phyloP scores from a whole-genome alignment of 2,888 invertebrate genomes.

The Bombylius discolor region DNA sequence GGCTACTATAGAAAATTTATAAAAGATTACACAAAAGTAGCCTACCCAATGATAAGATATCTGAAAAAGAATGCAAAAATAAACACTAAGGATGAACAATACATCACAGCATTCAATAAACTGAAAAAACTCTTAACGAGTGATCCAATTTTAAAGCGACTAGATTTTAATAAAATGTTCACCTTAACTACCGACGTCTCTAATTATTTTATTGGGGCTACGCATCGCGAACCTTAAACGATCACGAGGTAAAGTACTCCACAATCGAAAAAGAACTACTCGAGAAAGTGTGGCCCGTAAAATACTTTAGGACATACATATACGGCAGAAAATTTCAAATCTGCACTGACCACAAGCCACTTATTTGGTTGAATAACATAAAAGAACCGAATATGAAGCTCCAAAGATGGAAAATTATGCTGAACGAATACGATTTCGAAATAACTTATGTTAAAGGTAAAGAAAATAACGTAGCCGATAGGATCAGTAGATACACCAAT shows the following conservation, averaged over 20 bases:
- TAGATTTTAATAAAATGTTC: conserved; percentile 18
- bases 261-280: conserved; percentile 7
- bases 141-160: conserved; percentile 17
- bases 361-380: neutral
- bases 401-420: neutral
- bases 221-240: conserved; percentile 1
- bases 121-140: neutral
- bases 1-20: conserved; percentile 10
- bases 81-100: conserved; percentile 4
- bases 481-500: conserved; percentile 2
- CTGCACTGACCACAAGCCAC: neutral
- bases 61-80: conserved; percentile 10
- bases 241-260: neutral
- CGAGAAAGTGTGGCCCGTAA: neutral
- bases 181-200: conserved; percentile 6
- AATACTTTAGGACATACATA: neutral
- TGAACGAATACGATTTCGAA: conserved; percentile 2
- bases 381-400: neutral
- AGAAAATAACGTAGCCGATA: conserved; percentile 3
- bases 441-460: conserved; percentile 2
- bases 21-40: conserved; percentile 7
- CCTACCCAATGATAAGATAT: conserved; percentile 10
- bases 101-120: conserved; percentile 6
- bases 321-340: neutral
- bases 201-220: conserved; percentile 5